Conservation (phyloP, 2,888 invertebrate genomes). For the Drosophila crucigera region DNA sequence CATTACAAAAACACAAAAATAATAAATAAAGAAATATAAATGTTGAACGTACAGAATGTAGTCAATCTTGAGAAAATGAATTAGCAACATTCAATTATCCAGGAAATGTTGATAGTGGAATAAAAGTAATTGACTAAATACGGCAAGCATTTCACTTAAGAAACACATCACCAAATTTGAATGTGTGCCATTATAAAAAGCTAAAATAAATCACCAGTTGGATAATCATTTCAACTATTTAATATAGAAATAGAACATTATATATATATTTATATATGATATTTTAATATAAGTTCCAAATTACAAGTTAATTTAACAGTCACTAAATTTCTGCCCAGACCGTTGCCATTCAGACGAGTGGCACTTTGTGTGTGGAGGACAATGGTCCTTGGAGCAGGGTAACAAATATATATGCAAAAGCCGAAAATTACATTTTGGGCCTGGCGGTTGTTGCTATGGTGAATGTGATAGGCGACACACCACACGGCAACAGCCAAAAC, state of each 20-base stretch:
- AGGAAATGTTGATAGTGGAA: not conserved
- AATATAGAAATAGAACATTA: not conserved
- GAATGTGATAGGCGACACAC: slow-evolving; percentile 52
- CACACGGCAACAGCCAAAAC: slow-evolving; percentile 40
- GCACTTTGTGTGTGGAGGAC: slow-evolving; percentile 37
- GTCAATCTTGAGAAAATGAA: not conserved
- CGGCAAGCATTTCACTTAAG: not conserved
- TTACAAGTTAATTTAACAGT: not conserved
- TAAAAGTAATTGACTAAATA: not conserved
- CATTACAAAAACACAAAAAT: too few species aligned
- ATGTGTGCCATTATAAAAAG: not conserved
- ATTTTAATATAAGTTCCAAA: not conserved
- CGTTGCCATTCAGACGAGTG: slow-evolving; percentile 34
- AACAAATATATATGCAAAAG: slow-evolving; percentile 60
- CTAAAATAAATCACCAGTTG: not conserved
- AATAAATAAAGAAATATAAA: not conserved
- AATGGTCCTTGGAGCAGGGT: slow-evolving; percentile 23
- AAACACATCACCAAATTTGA: not conserved
- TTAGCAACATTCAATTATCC: not conserved
- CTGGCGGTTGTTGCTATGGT: slow-evolving; percentile 60
- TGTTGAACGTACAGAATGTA: not conserved
- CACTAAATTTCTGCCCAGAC: slow-evolving; percentile 6
- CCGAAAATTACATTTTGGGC: slow-evolving; percentile 60
- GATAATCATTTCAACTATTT: not conserved
- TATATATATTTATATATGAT: not conserved